A percentile compares a stretch with the other conserved stretches of the same genome.
Conservation (phyloP, 1,140 invertebrate genomes). For the Ostrea edulis region DNA sequence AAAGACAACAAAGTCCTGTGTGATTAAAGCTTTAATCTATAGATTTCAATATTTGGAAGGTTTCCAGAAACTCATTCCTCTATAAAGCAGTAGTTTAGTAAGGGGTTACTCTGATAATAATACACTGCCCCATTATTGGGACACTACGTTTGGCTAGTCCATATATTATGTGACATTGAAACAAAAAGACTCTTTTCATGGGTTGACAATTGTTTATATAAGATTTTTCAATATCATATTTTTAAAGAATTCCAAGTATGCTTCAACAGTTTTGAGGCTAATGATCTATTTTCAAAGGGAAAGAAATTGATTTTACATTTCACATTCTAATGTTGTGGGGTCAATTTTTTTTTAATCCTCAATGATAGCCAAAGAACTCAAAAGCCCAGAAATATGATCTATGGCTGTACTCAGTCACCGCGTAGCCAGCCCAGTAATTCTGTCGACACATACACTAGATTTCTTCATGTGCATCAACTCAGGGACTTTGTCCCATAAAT, state of each 20-base stretch:
- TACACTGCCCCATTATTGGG: constrained; percentile 19
- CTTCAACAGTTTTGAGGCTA: constrained; percentile 13
- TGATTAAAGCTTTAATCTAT: constrained; percentile 31
- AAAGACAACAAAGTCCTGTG: constrained; percentile 27
- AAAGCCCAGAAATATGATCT: constrained; percentile 18
- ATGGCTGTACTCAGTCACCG: constrained; percentile 26
- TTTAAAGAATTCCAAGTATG: constrained; percentile 1
- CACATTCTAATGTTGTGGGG: neutral
- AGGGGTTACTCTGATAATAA: neutral
- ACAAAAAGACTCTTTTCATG: constrained; percentile 33
- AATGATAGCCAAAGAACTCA: neutral
- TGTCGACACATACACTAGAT: neutral
- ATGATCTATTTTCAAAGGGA: constrained; percentile 26
- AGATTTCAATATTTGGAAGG: constrained; percentile 26
- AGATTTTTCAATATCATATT: constrained; percentile 8
- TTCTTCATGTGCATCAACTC: constrained; percentile 28
- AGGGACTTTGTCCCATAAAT: neutral
- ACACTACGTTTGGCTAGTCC: neutral
- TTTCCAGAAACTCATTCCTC: constrained; percentile 23
- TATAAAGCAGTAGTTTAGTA: neutral
- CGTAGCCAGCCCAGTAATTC: neutral
- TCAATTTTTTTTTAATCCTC: neutral
- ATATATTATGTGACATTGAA: constrained; percentile 25
- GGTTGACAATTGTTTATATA: constrained; percentile 2
- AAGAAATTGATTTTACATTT: constrained; percentile 20